Evolutionary conservation across 2,797 vertebrate genomes (phyloP).

Genomic region (Urosaurus nigricauda): DNA sequence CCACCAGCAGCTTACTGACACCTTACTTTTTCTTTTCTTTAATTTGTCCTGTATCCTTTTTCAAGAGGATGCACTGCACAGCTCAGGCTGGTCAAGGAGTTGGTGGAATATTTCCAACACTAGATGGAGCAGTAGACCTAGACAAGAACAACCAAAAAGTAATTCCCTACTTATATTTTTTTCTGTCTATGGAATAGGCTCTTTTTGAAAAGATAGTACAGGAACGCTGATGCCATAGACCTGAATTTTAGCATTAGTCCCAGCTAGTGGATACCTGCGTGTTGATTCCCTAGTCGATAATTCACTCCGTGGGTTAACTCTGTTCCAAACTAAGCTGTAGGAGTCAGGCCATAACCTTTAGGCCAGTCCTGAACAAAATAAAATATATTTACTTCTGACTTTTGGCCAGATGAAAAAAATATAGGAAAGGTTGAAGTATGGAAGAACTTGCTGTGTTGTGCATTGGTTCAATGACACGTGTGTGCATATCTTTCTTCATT

Average conservation of each 20-base stretch:
- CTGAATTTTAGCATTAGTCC: no score
- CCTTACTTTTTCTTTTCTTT: background rate
- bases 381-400: background rate
- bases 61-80: no score
- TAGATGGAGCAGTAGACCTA: constrained; percentile 33
- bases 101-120: background rate
- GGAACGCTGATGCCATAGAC: background rate
- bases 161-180: background rate
- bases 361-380: background rate
- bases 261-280: no score
- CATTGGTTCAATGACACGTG: background rate
- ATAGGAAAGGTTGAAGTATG: background rate
- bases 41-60: background rate
- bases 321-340: no score
- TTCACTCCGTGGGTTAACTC: no score
- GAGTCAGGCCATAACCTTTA: no score
- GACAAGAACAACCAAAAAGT: background rate
- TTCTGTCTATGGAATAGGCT: background rate
- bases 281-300: no score
- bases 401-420: background rate
- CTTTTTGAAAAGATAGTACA: background rate
- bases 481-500: no score
- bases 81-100: no score
- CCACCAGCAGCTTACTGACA: no score
- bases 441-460: background rate